Evolutionary conservation across 1,140 invertebrate genomes (phyloP).

Genomic region (Drosophila parabipectinata): DNA sequence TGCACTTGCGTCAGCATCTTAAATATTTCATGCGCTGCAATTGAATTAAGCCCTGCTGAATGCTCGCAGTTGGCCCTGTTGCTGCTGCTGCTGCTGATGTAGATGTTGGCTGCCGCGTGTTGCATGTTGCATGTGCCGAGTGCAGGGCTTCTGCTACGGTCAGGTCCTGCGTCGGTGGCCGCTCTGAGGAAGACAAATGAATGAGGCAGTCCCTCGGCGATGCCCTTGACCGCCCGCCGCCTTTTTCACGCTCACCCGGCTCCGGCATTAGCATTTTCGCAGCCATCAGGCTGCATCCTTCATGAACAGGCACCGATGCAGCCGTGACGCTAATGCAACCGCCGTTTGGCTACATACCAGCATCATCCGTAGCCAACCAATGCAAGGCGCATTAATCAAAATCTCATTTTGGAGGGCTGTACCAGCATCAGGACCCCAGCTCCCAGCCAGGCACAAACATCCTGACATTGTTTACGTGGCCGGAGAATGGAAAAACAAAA

Average conservation of each 20-base stretch:
- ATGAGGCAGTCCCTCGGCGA: conserved; percentile 33
- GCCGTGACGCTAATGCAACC: conserved; percentile 58
- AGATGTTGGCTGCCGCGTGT: conserved; percentile 27
- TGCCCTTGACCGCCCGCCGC: conserved; percentile 50
- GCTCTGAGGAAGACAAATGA: conserved; percentile 73
- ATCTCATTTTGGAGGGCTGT: conserved; percentile 57
- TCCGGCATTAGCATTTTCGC: conserved; percentile 62
- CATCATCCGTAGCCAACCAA: conserved; percentile 29
- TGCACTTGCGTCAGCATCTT: conserved; percentile 64
- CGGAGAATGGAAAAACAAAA: conserved; percentile 46
- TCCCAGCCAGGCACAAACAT: conserved; percentile 1
- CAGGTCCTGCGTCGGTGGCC: conserved; percentile 29
- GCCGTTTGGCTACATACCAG: conserved; percentile 1
- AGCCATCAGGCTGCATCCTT: conserved; percentile 39
- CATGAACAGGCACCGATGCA: conserved; percentile 50
- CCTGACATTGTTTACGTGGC: conserved; percentile 29
- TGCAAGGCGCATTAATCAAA: conserved; percentile 72
- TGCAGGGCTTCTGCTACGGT: conserved; percentile 44
- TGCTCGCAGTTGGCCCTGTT: conserved; percentile 10
- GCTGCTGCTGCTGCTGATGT: conserved; percentile 5
- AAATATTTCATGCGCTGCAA: conserved; percentile 76
- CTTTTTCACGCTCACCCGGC: conserved; percentile 8
- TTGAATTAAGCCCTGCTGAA: conserved; percentile 64
- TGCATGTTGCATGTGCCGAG: conserved; percentile 58
- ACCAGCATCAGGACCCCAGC: not conserved